Conservation (phyloP, 2,113 vertebrate genomes). For the Uria aalge region DNA sequence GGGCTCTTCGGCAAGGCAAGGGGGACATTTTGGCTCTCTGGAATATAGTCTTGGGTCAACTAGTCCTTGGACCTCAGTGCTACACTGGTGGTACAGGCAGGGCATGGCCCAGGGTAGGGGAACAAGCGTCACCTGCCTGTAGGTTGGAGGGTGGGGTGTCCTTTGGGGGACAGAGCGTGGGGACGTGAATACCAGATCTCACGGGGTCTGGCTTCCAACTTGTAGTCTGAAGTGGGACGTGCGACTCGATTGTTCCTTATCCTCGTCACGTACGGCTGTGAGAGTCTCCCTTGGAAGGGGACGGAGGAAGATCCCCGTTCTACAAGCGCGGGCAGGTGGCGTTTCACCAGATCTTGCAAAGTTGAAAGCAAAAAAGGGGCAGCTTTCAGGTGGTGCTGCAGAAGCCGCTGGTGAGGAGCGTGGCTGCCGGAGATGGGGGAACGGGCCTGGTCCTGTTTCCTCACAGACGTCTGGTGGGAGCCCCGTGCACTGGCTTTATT, state of each 20-base stretch:
- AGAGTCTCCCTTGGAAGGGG: not conserved
- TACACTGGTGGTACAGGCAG: fast-evolving
- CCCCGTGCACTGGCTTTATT: not conserved
- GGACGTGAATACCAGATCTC: not conserved
- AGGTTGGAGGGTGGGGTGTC: not conserved
- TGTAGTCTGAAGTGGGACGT: fast-evolving
- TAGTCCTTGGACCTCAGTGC: not conserved
- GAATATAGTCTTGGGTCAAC: too few species aligned
- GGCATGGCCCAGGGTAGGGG: not conserved
- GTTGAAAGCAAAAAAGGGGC: not conserved
- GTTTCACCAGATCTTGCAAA: not conserved
- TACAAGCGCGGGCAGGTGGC: fast-evolving
- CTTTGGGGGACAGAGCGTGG: not conserved
- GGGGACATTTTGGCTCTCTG: not conserved
- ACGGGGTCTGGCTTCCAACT: not conserved
- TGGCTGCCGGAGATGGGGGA: not conserved
- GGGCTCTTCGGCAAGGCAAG: not conserved
- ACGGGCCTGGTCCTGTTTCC: not conserved
- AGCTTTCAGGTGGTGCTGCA: not conserved
- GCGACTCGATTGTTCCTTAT: not conserved
- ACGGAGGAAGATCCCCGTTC: not conserved
- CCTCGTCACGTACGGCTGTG: fast-evolving
- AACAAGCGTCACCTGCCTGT: not conserved
- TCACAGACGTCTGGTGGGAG: not conserved
- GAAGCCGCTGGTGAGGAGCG: fast-evolving